Conservation (phyloP, 1,140 invertebrate genomes). For the Ganaspis sp. region DNA sequence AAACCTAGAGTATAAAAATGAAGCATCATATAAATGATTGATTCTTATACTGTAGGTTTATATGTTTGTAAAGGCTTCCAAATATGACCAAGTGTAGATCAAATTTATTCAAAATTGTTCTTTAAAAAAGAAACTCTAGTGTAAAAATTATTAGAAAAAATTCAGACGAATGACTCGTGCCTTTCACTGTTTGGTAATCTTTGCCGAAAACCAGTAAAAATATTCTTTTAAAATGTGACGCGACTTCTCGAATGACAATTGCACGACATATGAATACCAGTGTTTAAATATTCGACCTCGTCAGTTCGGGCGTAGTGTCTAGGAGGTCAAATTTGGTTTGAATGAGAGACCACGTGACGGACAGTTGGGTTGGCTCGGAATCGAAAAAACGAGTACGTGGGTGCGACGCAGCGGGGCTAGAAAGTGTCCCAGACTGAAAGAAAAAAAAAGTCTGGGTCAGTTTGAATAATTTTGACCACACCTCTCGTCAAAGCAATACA, state of each 20-base stretch:
- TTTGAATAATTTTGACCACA: conserved; percentile 78
- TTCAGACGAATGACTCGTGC: not conserved
- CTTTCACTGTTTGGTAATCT: conserved; percentile 1
- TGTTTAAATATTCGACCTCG: conserved; percentile 9
- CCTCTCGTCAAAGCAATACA: conserved; percentile 74
- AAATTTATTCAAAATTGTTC: no score
- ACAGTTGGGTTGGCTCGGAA: no score
- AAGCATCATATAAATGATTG: no score
- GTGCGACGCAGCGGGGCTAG: conserved; percentile 69
- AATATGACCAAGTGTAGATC: no score
- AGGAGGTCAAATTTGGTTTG: conserved; percentile 43
- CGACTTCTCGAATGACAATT: not conserved
- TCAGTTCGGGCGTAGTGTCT: conserved; percentile 38
- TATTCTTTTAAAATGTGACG: conserved; percentile 25
- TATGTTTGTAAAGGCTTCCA: no score
- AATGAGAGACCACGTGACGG: conserved; percentile 35
- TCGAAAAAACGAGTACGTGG: conserved; percentile 64
- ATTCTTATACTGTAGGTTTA: no score
- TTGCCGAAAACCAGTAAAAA: not conserved
- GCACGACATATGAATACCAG: not conserved
- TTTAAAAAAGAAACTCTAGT: not conserved
- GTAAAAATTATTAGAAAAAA: not conserved
- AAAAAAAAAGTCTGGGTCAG: conserved; percentile 72
- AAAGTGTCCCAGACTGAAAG: conserved; percentile 73
- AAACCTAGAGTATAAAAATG: no score